Evolutionary conservation across 2,888 invertebrate species (phyloP), one percentile per base, ranked within the genome.

Genomic region (Anoncus sp.): DNA sequence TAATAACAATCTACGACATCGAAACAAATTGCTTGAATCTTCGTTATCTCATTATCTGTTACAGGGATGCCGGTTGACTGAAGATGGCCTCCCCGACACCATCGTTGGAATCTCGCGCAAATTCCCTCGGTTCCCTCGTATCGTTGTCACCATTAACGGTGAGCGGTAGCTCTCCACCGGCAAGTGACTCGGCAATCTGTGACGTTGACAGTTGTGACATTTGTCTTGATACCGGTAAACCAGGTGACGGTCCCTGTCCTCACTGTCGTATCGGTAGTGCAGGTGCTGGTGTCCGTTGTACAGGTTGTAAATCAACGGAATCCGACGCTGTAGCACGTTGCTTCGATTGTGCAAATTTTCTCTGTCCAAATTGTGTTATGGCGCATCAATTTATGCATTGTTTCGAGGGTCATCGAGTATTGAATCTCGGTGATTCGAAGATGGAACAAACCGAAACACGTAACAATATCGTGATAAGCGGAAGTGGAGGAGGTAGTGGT

Each of bases 341-440:
- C 92, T 96, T 97, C 88, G 98, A 99, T 92, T 99, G 99, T 92
- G 97, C 97, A 88, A 98, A 98, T 91, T 97, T 97, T 91, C 94
- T 99, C 85, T 99, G 99, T 92, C 96, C 97, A 76, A 98, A 98
- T 92, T 99, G 99, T 94, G 98, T 98, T 88, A 98, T 98, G 95
- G 99, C 99, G 81, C 99, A 99, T 92, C 98, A 98, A 92, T 98
- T 97, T 92, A 99, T 99, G 98, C 98, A 98, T 92, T 99, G 98
- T 92, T 99, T 99, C 92, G 98, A 98, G 91, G 98, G 98, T 81
- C 98, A 99, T 92, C 95, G 98, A 75, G 98, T 98, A 77, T 94
- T 96, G 85, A 94, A 95, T 79, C 93, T 96, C 86, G 90, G 92
- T 47, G 95, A 95, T 81, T 88, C 94, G 69, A 95, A 95, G 89